Evolutionary conservation across 1,140 invertebrate species (phyloP).

Genomic region (Sweltsa coloradensis): DNA sequence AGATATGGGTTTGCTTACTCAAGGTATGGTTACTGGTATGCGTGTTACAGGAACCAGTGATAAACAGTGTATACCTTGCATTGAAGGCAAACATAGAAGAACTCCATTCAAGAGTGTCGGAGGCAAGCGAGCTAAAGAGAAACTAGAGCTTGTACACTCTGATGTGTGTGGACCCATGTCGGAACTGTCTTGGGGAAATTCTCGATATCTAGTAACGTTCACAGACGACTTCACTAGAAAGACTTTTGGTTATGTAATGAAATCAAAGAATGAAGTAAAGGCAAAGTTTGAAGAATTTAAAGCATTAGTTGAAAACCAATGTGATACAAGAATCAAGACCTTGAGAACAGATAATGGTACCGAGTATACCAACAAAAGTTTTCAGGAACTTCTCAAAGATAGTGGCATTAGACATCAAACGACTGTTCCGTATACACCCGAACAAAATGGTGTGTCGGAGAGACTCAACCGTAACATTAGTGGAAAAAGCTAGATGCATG

Average conservation of each 20-base stretch:
- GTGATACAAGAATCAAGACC: slow-evolving; percentile 20
- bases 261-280: slow-evolving; percentile 21
- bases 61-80: slow-evolving; percentile 20
- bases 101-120: slow-evolving; percentile 15
- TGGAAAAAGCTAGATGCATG: slow-evolving; percentile 16
- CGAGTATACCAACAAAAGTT: slow-evolving; percentile 9
- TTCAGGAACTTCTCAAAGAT: slow-evolving; percentile 12
- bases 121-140: slow-evolving; percentile 9
- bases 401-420: slow-evolving; percentile 34
- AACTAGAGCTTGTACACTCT: slow-evolving; percentile 7
- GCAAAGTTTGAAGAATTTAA: slow-evolving; percentile 24
- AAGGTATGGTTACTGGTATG: slow-evolving; percentile 8
- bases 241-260: slow-evolving; percentile 19
- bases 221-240: slow-evolving; percentile 21
- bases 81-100: slow-evolving; percentile 20
- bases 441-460: slow-evolving; percentile 23
- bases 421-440: slow-evolving; percentile 18
- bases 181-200: slow-evolving; percentile 22
- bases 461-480: slow-evolving; percentile 20
- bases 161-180: slow-evolving; percentile 8
- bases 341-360: slow-evolving; percentile 28
- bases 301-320: slow-evolving; percentile 19
- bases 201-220: slow-evolving; percentile 28
- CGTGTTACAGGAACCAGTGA: slow-evolving; percentile 1
- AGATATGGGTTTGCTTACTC: neutral